phyloP scores from a whole-genome alignment of 2,113 vertebrate species.

The Amphilophus citrinellus region DNA sequence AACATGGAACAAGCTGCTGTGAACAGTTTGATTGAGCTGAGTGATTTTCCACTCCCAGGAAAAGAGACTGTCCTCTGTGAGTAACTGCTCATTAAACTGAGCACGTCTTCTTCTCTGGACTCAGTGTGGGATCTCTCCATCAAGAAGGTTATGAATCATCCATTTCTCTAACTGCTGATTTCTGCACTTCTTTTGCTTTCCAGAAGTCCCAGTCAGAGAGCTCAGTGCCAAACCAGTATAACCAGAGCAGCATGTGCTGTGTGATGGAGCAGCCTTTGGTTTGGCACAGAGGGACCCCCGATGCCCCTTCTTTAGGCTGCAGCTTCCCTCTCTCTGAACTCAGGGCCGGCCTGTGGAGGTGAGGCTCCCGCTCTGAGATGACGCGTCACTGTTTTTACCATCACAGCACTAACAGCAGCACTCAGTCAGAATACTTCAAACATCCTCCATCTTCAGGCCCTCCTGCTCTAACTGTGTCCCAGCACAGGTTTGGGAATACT shows the following conservation, averaged over 20 bases:
- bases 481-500: not conserved
- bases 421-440: not conserved
- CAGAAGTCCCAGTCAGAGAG: not conserved
- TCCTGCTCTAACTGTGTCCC: not conserved
- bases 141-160: not conserved
- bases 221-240: not conserved
- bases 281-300: not conserved
- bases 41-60: not conserved
- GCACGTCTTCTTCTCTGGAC: not conserved
- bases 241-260: not conserved
- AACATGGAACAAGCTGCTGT: fast-evolving
- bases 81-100: conserved; percentile 32
- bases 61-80: conserved; percentile 12
- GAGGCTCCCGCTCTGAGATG: not conserved
- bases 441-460: not conserved
- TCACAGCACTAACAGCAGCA: not conserved
- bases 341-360: not conserved
- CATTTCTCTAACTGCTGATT: not conserved
- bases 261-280: not conserved
- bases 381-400: too few species aligned
- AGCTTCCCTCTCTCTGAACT: conserved; percentile 20
- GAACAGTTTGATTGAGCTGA: conserved; percentile 1
- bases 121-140: not conserved
- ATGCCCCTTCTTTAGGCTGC: conserved; percentile 10
- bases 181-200: not conserved